Percentiles rank a stretch among this genome's conserved stretches.
These are phyloP conservation scores for Tangara arthus DNA, from an alignment of 2,797 vertebrate species.

Conservation along the genomic window DNA sequence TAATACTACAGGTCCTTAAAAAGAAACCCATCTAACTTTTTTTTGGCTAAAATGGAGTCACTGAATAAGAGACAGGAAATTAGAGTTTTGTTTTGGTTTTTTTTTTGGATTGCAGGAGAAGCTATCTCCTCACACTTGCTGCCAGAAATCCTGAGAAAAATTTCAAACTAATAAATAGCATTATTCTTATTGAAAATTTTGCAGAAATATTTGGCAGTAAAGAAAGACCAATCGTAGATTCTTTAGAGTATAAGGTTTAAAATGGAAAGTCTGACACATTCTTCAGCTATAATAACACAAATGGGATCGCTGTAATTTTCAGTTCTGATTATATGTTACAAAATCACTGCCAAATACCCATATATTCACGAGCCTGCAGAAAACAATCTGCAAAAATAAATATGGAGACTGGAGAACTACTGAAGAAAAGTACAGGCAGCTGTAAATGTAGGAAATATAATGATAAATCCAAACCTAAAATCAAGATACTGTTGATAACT, in stretches of 20 bases:
- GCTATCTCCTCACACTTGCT: not conserved
- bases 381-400: conserved; percentile 53
- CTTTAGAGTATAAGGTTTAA: conserved; percentile 35
- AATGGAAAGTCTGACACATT: conserved; percentile 55
- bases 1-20: not conserved
- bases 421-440: conserved; percentile 37
- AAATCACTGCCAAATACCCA: conserved; percentile 48
- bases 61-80: not conserved
- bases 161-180: not conserved
- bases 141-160: conserved; percentile 12
- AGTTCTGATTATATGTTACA: conserved; percentile 60
- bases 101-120: not conserved
- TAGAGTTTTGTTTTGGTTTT: not conserved
- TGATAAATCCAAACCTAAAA: conserved; percentile 52
- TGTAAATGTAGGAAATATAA: conserved; percentile 21
- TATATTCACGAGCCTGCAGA: conserved; percentile 23
- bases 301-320: conserved; percentile 59
- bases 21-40: not conserved
- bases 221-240: not conserved
- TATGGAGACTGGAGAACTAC: conserved; percentile 24
- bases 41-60: not conserved
- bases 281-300: conserved; percentile 54
- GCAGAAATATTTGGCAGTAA: conserved; percentile 31
- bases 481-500: conserved; percentile 37
- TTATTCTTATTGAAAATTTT: conserved; percentile 9